Evolutionary conservation across 1,140 invertebrate species (phyloP).

Genomic region (Diabrotica undecimpunctata): DNA sequence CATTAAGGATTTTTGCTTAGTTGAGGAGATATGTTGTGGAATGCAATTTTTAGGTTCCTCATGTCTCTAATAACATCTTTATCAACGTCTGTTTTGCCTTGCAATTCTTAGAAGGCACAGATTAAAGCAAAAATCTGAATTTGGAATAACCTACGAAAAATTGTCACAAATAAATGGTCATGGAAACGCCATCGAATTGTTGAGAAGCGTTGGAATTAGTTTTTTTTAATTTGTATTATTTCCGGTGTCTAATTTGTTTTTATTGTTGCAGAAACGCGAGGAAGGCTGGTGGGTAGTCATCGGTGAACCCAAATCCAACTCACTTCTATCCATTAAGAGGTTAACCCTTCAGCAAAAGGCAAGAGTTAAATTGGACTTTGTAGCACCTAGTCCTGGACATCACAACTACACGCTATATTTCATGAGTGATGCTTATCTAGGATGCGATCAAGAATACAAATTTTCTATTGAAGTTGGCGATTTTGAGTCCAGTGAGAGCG

Average conservation of each 20-base stretch:
- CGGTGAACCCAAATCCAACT: slow-evolving; percentile 92
- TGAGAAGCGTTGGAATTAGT: no score
- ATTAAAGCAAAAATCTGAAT: no score
- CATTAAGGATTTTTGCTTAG: no score
- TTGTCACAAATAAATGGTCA: no score
- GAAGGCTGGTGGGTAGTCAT: slow-evolving; percentile 99
- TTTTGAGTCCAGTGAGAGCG: slow-evolving; percentile 57
- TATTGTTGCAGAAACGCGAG: slow-evolving; percentile 79
- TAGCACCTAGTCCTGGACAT: slow-evolving; percentile 79
- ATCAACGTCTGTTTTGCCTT: no score
- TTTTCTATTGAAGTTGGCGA: slow-evolving; percentile 72
- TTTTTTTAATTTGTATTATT: no score
- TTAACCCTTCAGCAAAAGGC: slow-evolving; percentile 91
- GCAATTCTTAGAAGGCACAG: no score
- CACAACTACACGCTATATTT: slow-evolving; percentile 95
- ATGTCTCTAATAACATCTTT: no score
- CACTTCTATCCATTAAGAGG: slow-evolving; percentile 93
- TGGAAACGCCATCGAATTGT: no score
- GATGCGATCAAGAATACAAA: slow-evolving; percentile 95
- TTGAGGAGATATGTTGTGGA: no score
- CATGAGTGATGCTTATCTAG: slow-evolving; percentile 98
- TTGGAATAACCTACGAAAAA: no score
- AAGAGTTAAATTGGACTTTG: slow-evolving; percentile 92
- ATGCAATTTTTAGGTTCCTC: no score
- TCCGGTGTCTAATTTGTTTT: slow-evolving; percentile 13